These are phyloP conservation scores for Leptinotarsa juncta DNA, from an alignment of 2,888 invertebrate species.

Conservation along the genomic window DNA sequence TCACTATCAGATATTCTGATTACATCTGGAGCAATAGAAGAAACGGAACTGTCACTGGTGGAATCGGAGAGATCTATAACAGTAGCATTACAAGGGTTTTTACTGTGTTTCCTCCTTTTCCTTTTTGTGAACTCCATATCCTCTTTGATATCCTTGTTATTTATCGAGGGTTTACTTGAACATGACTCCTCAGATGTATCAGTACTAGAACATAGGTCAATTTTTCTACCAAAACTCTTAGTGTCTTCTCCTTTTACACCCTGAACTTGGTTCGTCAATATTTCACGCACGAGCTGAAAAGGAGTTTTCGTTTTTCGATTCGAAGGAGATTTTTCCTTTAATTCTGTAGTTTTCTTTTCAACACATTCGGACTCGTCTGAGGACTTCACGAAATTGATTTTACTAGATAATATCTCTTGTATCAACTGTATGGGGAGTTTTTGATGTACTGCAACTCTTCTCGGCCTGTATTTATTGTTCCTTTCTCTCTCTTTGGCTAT, in stretches of 20 bases:
- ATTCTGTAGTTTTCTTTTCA: not conserved
- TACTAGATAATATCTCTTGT: conserved; percentile 36
- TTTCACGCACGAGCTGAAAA: not conserved
- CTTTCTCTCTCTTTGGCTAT: conserved; percentile 29
- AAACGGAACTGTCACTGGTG: conserved; percentile 5
- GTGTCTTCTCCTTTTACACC: not conserved
- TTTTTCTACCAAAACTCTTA: not conserved
- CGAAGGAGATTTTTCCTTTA: not conserved
- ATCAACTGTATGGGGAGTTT: conserved; percentile 36
- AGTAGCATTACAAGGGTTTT: not conserved
- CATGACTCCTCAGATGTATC: not conserved
- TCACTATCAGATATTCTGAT: conserved; percentile 3
- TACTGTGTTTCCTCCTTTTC: not conserved
- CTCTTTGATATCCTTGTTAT: not conserved
- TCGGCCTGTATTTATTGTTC: conserved; percentile 22
- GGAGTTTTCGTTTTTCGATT: conserved; percentile 6
- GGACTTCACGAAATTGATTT: conserved; percentile 41
- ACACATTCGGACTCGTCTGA: conserved; percentile 9
- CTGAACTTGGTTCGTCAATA: conserved; percentile 7
- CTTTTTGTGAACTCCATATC: not conserved
- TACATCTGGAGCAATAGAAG: not conserved
- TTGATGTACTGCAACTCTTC: conserved; percentile 21
- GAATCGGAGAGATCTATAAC: not conserved
- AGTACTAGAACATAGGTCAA: not conserved
- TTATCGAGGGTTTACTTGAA: not conserved